Base-by-base conservation (phyloP, 1,140 invertebrate species). In the Uloborus diversus region DNA sequence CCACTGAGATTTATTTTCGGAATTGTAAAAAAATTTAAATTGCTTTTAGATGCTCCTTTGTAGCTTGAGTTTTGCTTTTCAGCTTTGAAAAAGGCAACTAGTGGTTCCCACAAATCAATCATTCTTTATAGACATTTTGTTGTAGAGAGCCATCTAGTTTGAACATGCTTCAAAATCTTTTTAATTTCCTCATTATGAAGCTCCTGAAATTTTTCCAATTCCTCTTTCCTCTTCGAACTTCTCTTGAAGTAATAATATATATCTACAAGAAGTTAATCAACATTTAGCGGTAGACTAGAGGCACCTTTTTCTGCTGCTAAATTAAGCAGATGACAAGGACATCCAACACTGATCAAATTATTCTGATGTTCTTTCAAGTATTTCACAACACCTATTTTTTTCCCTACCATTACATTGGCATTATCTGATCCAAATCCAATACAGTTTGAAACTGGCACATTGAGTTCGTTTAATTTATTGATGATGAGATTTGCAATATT, bases 281-380 rank as follows among this genome's bases (percentile, higher is more conserved):
- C 11, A 37, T 33, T 35, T 35, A 64, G 4, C 5, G 61, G 61
- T 13, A 64, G 20, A 7, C 14, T 23, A 4, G 61, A 14, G 14
- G 61, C 20, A 11, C 30, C 61, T 23, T 64, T 64, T 42, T 64
- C 59, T 27, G 59, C 59, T 11, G 59, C 30, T 62, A 62, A 62
- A 62, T 62, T 62, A 27, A 62, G 7, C 11, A 62, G 20, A 20
- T 62, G 30, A 28, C 59, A 62, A 13, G 23, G 7, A 30, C 25
- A 57, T 57, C 23, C 23, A 11, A 7, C 9, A 13, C 17, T 47
- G 17, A 9, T 57, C 23, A 57, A n/a, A 62, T 20, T 62, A 9
- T 13, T 4, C 7, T 62, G 20, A 5, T 28, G 14, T 9, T 62
- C 23, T 27, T 32, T 62, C 13, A 62, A 25, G 4, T 11, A 27